Conservation (phyloP, 2,888 invertebrate species). For the Pollenia angustigena region DNA sequence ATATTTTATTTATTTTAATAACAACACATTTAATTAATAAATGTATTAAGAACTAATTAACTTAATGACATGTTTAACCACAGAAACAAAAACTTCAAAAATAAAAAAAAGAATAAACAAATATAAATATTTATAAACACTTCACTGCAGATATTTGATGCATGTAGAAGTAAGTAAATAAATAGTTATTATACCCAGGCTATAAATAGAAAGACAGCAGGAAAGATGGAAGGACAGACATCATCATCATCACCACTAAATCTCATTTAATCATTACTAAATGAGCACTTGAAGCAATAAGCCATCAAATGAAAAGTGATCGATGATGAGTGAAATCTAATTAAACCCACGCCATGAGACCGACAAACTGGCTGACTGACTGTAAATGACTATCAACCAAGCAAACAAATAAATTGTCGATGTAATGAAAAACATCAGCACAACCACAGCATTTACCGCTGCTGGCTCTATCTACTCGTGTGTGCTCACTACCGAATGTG, state of each 20-base stretch:
- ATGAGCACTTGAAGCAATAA: conserved; percentile 70
- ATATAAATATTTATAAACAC: no score
- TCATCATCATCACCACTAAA: conserved; percentile 52
- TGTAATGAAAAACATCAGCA: conserved; percentile 18
- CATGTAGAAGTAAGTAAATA: conserved; percentile 10
- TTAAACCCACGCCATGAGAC: conserved; percentile 71
- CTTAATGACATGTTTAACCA: conserved; percentile 59
- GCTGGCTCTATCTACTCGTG: neutral
- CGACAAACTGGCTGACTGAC: conserved; percentile 2
- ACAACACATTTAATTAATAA: conserved; percentile 42
- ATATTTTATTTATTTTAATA: conserved; percentile 19
- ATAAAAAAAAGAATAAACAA: neutral
- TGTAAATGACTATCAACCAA: conserved; percentile 21
- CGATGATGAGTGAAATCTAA: conserved; percentile 75
- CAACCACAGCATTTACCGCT: conserved; percentile 33
- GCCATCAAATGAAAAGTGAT: conserved; percentile 73
- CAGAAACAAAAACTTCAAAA: neutral
- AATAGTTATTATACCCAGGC: neutral
- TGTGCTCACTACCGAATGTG: conserved; percentile 48
- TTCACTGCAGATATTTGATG: neutral
- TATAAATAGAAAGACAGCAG: conserved; percentile 1
- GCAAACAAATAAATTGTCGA: conserved; percentile 52
- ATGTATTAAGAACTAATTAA: conserved; percentile 65
- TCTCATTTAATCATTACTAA: conserved; percentile 67
- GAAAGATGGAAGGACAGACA: conserved; percentile 20